phyloP scores from a whole-genome alignment of 2,113 vertebrate genomes.

The Phrynosoma platyrhinos region DNA sequence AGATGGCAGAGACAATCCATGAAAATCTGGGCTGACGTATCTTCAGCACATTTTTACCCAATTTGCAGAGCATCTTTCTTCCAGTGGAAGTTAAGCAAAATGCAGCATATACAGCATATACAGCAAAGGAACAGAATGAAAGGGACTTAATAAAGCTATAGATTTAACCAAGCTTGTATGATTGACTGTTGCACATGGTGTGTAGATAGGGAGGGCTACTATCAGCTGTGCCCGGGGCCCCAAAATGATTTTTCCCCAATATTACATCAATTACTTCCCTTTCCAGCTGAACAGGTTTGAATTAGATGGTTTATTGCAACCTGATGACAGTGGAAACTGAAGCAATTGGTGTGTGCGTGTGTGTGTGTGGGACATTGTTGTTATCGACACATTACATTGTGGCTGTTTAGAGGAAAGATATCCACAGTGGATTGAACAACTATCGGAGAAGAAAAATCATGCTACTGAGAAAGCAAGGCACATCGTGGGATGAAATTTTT shows the following conservation, averaged over 20 bases:
- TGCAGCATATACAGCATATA: not conserved
- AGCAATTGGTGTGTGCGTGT: constrained; percentile 25
- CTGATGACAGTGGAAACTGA: constrained; percentile 50
- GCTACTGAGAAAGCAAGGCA: not conserved
- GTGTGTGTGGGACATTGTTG: not conserved
- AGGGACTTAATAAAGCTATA: constrained; percentile 45
- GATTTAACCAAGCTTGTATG: constrained; percentile 29
- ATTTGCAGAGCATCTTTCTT: constrained; percentile 19
- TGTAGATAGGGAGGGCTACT: not conserved
- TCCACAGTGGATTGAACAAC: constrained; percentile 15
- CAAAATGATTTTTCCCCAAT: constrained; percentile 53
- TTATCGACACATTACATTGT: constrained; percentile 45
- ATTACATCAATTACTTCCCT: constrained; percentile 59
- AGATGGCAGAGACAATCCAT: rapidly evolving
- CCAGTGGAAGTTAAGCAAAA: not conserved
- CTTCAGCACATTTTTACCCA: constrained; percentile 21
- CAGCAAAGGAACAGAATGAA: constrained; percentile 11
- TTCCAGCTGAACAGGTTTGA: constrained; percentile 61
- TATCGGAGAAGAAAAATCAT: not conserved
- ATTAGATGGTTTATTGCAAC: constrained; percentile 49
- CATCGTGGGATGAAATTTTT: not conserved
- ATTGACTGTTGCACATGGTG: constrained; percentile 22
- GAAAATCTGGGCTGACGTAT: not conserved
- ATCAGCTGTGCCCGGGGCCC: not conserved
- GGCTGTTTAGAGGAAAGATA: constrained; percentile 46